These are phyloP conservation scores for Drosophila infuscata DNA, from an alignment of 2,888 invertebrate genomes.

Conservation along the genomic window DNA sequence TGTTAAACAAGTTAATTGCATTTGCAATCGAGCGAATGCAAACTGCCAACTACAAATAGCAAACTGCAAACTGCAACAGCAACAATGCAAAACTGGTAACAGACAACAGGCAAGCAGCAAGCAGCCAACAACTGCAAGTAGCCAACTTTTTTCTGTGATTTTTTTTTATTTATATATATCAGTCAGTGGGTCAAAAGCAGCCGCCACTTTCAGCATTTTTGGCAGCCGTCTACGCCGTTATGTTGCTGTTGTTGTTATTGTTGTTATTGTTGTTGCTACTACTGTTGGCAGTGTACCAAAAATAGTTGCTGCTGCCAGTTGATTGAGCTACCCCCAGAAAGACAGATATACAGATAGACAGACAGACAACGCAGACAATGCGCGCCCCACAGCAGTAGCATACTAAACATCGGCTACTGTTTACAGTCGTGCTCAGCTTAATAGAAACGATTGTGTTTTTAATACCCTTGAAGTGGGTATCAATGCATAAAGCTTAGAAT, in stretches of 20 bases:
- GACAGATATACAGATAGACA: slow-evolving; percentile 4
- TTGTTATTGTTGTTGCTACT: slow-evolving; percentile 6
- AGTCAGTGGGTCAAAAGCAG: slow-evolving; percentile 77
- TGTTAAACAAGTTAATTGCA: slow-evolving; percentile 78
- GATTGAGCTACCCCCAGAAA: slow-evolving; percentile 60
- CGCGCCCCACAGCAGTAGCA: slow-evolving; percentile 34
- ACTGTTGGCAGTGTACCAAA: slow-evolving; percentile 69
- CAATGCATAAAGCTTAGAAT: background rate
- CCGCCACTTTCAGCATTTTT: slow-evolving; percentile 72
- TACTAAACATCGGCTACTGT: slow-evolving; percentile 55
- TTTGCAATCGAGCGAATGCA: slow-evolving; percentile 51
- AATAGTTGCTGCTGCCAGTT: slow-evolving; percentile 68
- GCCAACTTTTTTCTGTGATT: slow-evolving; percentile 31
- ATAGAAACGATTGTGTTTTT: slow-evolving; percentile 45
- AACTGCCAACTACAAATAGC: slow-evolving; percentile 16
- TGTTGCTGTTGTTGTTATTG: slow-evolving; percentile 37
- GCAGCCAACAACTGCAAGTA: slow-evolving; percentile 41
- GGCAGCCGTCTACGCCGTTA: slow-evolving; percentile 65
- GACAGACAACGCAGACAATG: slow-evolving; percentile 44
- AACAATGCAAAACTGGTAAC: slow-evolving; percentile 51
- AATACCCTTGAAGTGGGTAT: slow-evolving; percentile 10
- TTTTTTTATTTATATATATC: slow-evolving; percentile 57
- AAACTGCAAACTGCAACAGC: slow-evolving; percentile 25
- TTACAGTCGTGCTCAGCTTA: slow-evolving; percentile 48
- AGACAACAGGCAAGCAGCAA: slow-evolving; percentile 36